Evolutionary conservation across 2,113 vertebrate species (phyloP).

Genomic region (Seriola rivoliana): DNA sequence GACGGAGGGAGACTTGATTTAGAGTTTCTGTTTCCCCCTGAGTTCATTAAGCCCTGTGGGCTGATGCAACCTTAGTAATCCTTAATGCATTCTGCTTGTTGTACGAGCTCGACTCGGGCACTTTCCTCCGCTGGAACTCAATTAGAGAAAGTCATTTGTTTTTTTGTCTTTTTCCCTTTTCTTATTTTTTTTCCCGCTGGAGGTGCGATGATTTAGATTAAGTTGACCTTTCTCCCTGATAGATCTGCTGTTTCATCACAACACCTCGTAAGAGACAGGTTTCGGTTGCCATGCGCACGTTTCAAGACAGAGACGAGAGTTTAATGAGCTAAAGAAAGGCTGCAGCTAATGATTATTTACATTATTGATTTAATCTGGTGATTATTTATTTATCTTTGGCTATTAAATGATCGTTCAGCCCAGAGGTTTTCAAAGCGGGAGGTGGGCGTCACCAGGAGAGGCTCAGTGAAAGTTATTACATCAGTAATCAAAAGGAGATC

Average conservation of each 20-base stretch:
- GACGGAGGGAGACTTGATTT: constrained; percentile 62
- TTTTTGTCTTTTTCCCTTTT: not conserved
- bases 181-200: not conserved
- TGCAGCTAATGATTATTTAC: not conserved
- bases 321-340: not conserved
- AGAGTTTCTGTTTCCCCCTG: constrained; percentile 51
- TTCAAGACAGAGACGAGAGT: not conserved
- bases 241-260: constrained; percentile 32
- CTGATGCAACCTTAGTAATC: constrained; percentile 74
- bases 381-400: not conserved
- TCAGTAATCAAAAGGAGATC: too few species aligned
- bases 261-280: not conserved
- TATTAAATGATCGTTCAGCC: too few species aligned
- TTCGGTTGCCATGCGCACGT: not conserved
- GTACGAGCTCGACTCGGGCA: constrained; percentile 7
- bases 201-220: constrained; percentile 40
- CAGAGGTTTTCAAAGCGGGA: too few species aligned
- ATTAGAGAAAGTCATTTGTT: constrained; percentile 25
- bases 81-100: constrained; percentile 51
- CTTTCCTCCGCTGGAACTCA: constrained; percentile 18
- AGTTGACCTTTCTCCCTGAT: constrained; percentile 48
- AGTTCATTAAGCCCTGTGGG: constrained; percentile 73
- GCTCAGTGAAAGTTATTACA: too few species aligned
- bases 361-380: not conserved
- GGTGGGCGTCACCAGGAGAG: too few species aligned